These are phyloP conservation scores for Parazoanthus darwini DNA, from an alignment of 92 coral and sea anemone species.

Conservation along the genomic window DNA sequence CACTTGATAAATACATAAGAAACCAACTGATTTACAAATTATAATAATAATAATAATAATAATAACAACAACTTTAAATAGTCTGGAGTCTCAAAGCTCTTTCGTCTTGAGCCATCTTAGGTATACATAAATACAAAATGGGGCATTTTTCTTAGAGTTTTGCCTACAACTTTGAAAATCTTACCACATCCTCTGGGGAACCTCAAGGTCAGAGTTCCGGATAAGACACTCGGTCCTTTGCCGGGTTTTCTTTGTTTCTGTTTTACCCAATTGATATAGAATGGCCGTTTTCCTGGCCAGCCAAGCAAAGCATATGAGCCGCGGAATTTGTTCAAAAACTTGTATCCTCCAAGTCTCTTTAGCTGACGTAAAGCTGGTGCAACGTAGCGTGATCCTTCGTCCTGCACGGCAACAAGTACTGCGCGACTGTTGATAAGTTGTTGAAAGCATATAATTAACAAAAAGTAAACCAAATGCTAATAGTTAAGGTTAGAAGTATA, in stretches of 20 bases:
- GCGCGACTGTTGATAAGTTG: slow-evolving; percentile 20
- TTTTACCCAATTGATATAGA: slow-evolving; percentile 26
- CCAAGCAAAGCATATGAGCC: slow-evolving; percentile 28
- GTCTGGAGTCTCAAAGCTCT: no score
- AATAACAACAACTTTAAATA: no score
- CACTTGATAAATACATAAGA: background rate
- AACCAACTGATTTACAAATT: no score
- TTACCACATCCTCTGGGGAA: slow-evolving; percentile 41
- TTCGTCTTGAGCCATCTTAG: no score
- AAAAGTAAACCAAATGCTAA: background rate
- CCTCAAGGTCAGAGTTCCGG: slow-evolving; percentile 5
- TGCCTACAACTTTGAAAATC: background rate
- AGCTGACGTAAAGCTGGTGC: background rate
- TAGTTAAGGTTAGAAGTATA: no score
- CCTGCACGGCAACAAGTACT: slow-evolving; percentile 35
- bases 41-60: no score
- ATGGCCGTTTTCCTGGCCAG: slow-evolving; percentile 24
- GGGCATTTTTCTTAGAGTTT: background rate
- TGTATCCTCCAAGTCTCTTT: slow-evolving; percentile 15
- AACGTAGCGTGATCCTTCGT: slow-evolving; percentile 8
- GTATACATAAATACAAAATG: no score
- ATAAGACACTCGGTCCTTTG: slow-evolving; percentile 37
- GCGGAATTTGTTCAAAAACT: background rate
- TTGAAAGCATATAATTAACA: background rate
- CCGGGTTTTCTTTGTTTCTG: slow-evolving; percentile 13